Evolutionary conservation across 23 tunicate genomes (phyloP), one percentile per base, ranked within the genome.

Genomic region (Halocynthia roretzi): DNA sequence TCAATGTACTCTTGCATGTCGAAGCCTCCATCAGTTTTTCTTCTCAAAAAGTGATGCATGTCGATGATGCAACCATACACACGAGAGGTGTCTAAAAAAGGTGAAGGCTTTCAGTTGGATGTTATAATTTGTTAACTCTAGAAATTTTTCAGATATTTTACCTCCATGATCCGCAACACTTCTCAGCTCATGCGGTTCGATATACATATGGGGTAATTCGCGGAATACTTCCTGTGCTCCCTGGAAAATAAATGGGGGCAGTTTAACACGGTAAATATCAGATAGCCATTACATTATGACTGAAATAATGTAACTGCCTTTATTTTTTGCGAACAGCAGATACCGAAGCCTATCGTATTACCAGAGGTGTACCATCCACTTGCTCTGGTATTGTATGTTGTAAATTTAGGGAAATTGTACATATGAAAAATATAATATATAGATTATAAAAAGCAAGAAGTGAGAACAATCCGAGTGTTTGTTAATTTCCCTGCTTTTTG

Each of bases 51-150:
- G 68, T 96, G 93, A 52, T 96, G 95, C 88, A 87, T 75, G 71
- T 89, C 96, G 53, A 96, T 83, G 2, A 96, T 86, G 70, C 96
- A 89, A 14, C 96, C 99, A 70, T 89, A 96, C 44, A 96, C 89
- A 49, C 83, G 55, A 17, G 88, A 78, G 53, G 87, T 76, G 56
- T 96, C 96, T 85, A 53, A 18, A 63, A 68, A 57, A 68, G n/a
- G 11, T 11, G 48, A 71, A 23, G 2, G 20, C 12, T 14, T 12
- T 14, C 12, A 12, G 2, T 31, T 31, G 44, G 44, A 31, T 31
- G 69, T 17, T 5, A 69, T 0, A 8, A 6, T 21, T 8, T 10
- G 31, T 21, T 8, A 69, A 0, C 2, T 63, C 22, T 10, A 8
- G 14, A 15, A 49, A 73, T 53, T 8, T 31, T 1, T 31, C 44